A percentile compares a stretch with the other conserved stretches of the same genome.
phyloP scores from a whole-genome alignment of 2,113 vertebrate genomes.

The Cnemophilus loriae region DNA sequence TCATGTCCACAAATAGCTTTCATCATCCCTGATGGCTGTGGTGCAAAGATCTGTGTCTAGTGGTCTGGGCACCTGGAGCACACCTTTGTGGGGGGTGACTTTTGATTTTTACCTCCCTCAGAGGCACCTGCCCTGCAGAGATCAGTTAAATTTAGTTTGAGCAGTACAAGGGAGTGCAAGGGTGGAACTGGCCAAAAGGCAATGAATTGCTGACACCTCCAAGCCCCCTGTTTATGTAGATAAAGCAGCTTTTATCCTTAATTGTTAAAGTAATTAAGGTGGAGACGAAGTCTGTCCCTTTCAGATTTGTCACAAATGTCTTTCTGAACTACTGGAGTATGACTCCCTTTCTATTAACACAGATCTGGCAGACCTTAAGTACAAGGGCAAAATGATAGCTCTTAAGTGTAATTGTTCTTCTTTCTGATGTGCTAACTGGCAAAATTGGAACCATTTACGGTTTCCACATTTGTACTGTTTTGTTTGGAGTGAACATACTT shows the following conservation, averaged over 20 bases:
- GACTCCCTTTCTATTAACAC: not conserved
- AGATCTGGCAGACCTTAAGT: not conserved
- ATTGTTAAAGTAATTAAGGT: not conserved
- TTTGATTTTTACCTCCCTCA: not conserved
- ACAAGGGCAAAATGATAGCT: not conserved
- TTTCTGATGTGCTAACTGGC: not conserved
- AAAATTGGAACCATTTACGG: not conserved
- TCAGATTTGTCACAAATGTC: not conserved
- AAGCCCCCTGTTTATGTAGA: not conserved
- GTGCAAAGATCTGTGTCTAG: not conserved
- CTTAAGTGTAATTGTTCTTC: not conserved
- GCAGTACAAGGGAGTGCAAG: not conserved
- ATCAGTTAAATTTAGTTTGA: not conserved
- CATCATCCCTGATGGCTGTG: not conserved
- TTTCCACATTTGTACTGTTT: not conserved
- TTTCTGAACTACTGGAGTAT: not conserved
- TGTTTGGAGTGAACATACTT: not conserved
- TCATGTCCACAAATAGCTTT: not conserved
- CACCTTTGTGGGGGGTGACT: not conserved
- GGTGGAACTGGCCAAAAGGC: not conserved
- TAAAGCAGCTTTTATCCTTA: not conserved
- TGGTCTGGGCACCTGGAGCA: not conserved
- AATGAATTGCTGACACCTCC: accelerated
- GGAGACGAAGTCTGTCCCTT: not conserved
- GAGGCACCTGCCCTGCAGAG: not conserved